Conservation (phyloP, 1,140 invertebrate genomes). For the Acromyrmex echinatior region DNA sequence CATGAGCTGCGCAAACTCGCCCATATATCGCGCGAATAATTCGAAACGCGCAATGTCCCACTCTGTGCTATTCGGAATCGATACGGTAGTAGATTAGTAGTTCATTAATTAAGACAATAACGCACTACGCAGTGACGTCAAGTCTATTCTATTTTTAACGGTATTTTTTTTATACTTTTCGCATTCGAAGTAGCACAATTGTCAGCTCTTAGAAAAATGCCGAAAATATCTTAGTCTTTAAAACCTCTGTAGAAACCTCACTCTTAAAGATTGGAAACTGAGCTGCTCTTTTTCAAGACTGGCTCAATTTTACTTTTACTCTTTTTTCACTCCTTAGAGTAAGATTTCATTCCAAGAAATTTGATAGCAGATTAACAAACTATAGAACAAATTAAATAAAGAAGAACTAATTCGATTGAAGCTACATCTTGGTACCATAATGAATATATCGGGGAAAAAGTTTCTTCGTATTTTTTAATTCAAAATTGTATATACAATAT, state of each 20-base stretch:
- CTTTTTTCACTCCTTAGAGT: too few species aligned
- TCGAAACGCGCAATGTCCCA: slow-evolving; percentile 29
- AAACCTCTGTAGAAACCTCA: too few species aligned
- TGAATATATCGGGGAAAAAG: too few species aligned
- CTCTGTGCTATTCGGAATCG: slow-evolving; percentile 22
- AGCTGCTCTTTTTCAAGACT: too few species aligned
- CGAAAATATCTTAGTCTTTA: background rate
- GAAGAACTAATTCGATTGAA: too few species aligned
- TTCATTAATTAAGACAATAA: slow-evolving; percentile 4
- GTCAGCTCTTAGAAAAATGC: background rate
- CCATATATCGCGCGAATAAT: slow-evolving; percentile 61
- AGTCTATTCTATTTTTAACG: background rate
- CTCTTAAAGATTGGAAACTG: too few species aligned
- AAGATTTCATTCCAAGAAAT: too few species aligned
- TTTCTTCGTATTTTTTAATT: too few species aligned
- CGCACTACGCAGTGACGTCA: background rate
- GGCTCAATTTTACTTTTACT: too few species aligned
- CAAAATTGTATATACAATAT: too few species aligned
- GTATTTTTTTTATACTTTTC: background rate
- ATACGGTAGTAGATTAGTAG: slow-evolving; percentile 30
- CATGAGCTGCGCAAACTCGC: slow-evolving; percentile 54
- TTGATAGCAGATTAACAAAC: background rate
- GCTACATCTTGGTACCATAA: too few species aligned
- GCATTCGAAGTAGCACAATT: background rate
- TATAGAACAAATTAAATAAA: background rate